Evolutionary conservation across 1,140 invertebrate genomes (phyloP).

Genomic region (Ceratosolen fusciceps): DNA sequence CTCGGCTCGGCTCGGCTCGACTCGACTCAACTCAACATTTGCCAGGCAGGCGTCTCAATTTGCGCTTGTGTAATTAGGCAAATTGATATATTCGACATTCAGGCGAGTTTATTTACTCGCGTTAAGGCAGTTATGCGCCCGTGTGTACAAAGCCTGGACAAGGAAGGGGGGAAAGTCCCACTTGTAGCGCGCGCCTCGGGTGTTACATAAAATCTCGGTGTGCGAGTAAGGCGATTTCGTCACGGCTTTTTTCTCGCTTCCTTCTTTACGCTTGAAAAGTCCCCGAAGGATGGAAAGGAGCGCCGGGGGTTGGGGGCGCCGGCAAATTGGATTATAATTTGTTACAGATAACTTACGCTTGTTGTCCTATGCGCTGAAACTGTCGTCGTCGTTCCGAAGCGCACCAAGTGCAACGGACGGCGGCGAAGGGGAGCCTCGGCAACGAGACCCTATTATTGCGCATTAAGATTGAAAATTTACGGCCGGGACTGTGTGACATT

Average conservation of each 20-base stretch:
- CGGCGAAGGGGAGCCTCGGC: constrained; percentile 46
- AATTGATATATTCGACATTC: constrained; percentile 12
- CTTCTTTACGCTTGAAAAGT: neutral
- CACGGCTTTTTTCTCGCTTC: neutral
- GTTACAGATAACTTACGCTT: constrained; percentile 68
- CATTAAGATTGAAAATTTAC: constrained; percentile 61
- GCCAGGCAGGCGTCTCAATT: neutral
- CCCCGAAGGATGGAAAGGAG: neutral
- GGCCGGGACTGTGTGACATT: neutral
- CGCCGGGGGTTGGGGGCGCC: neutral
- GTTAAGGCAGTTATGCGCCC: neutral
- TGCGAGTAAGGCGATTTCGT: neutral
- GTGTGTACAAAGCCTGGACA: neutral
- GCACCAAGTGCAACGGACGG: constrained; percentile 60
- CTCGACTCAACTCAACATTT: neutral
- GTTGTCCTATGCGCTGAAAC: constrained; percentile 56
- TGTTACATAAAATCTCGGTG: constrained; percentile 8
- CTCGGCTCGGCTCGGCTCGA: too few relatives aligned
- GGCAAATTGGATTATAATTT: constrained; percentile 71
- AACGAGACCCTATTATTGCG: constrained; percentile 67
- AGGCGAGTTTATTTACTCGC: neutral
- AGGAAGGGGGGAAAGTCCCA: neutral
- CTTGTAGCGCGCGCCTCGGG: neutral
- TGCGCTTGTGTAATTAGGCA: constrained; percentile 18
- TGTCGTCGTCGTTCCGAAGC: neutral